Evolutionary conservation across 2,113 vertebrate species (phyloP).

Genomic region (Chloropsis cyanopogon): DNA sequence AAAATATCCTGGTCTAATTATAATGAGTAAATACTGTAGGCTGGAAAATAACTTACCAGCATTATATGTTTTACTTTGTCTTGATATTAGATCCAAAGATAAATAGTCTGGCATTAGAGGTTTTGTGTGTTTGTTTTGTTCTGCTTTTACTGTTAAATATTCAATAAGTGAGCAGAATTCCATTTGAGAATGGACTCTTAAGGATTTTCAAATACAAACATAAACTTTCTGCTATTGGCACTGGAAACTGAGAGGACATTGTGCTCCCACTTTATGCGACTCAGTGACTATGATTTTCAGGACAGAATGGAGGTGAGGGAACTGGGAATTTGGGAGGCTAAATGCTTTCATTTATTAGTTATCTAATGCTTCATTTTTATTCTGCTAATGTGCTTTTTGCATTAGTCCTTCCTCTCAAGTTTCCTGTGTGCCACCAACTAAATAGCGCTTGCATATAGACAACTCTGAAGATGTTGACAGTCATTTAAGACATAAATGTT

Average conservation of each 20-base stretch:
- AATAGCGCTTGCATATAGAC: accelerated
- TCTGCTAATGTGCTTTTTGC: neutral
- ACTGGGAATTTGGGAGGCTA: neutral
- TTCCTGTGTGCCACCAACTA: neutral
- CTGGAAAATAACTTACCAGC: neutral
- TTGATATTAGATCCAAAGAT: neutral
- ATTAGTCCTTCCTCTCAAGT: neutral
- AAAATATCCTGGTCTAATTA: neutral
- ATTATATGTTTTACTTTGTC: neutral
- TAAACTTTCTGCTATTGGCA: neutral
- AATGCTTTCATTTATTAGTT: neutral
- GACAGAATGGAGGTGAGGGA: neutral
- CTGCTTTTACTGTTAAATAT: neutral
- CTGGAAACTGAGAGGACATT: neutral
- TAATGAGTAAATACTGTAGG: neutral
- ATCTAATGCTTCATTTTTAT: neutral
- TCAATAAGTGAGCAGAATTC: neutral
- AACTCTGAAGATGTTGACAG: neutral
- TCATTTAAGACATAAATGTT: neutral
- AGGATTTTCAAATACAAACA: neutral
- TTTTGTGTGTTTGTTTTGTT: neutral
- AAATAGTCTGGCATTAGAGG: neutral
- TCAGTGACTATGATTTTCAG: neutral
- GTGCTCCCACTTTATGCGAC: neutral
- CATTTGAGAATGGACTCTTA: neutral